Evolutionary conservation across 2,888 invertebrate species (phyloP), one percentile per base, ranked within the genome.

Genomic region (Trichopoda pennipes): DNA sequence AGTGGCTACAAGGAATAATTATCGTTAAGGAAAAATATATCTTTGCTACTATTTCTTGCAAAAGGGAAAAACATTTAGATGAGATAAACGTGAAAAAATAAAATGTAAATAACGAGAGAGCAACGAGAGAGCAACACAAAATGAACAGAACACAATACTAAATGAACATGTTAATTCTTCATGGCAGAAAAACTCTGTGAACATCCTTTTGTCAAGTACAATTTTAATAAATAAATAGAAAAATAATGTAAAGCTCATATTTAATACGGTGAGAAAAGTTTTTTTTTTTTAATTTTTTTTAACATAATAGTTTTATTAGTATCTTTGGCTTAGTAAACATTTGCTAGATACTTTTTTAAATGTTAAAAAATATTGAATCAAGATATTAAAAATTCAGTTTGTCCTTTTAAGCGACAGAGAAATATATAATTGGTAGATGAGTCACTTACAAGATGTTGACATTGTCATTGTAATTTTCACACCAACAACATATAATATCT

Each of bases 361-460:
- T 60, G 51, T 12, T 60, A 42, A 51, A 8, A 17, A 38, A 32
- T 49, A 69, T 56, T 69, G 16, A 70, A 58, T 49, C 7, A 9
- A 70, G 38, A 47, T 21, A 63, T 47, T 64, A 55, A 74, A 74
- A 55, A 47, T 63, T 64, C 49, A 17, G 14, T 58, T 74, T 38
- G 38, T 38, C 12, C 8, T 32, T 42, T 21, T 64, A 21, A 64
- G 16, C 38, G 23, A 10, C 17, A 58, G 28, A 51, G 35, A 7
- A 55, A 56, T n/a, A 51, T 51, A 17, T 12, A 42, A 53, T 28
- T 69, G 76, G 19, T 35, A 21, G 44, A 69, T 23, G 38, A 38
- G 51, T 75, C 78, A 78, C 78, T 74, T 74, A 74, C 17, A 66
- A 69, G 60, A 82, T 82, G 78, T 82, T 82, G 78, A 66, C 75